Conservation (phyloP, 2,888 invertebrate genomes). For the Tetranychus piercei region DNA sequence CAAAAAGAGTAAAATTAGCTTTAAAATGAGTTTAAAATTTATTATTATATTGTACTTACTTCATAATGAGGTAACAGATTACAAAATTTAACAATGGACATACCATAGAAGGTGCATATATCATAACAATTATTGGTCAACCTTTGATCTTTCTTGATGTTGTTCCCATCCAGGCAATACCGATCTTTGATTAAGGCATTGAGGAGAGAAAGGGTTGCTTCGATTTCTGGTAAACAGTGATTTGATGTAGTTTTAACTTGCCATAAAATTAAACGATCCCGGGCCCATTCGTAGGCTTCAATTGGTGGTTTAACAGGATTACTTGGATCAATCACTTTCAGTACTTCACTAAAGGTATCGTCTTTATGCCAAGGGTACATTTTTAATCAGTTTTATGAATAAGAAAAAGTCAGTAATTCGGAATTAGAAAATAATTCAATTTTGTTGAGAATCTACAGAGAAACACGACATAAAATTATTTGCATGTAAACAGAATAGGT, state of each 20-base stretch:
- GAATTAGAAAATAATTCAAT: not conserved
- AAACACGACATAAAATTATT: no score
- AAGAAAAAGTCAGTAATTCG: not conserved
- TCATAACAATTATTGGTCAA: not conserved
- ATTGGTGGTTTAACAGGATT: not conserved
- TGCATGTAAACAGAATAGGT: no score
- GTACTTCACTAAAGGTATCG: not conserved
- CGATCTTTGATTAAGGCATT: constrained; percentile 1
- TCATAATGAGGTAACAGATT: constrained; percentile 4
- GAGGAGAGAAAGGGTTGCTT: not conserved
- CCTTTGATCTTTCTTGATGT: not conserved
- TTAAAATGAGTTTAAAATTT: no score
- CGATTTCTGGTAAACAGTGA: not conserved
- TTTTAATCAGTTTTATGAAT: not conserved
- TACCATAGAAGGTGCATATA: not conserved
- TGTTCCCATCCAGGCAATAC: not conserved
- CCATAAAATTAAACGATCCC: constrained; percentile 2
- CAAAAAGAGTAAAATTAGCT: not conserved
- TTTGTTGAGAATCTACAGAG: not conserved
- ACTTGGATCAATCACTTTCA: not conserved
- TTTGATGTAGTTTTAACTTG: not conserved
- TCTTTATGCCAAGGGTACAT: not conserved
- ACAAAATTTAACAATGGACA: constrained; percentile 5
- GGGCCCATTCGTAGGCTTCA: not conserved
- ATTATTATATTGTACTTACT: not conserved